A percentile compares a stretch with the other conserved stretches of the same genome.
Evolutionary conservation across 2,888 invertebrate genomes (phyloP).

Genomic region (Drosophila bunnanda): DNA sequence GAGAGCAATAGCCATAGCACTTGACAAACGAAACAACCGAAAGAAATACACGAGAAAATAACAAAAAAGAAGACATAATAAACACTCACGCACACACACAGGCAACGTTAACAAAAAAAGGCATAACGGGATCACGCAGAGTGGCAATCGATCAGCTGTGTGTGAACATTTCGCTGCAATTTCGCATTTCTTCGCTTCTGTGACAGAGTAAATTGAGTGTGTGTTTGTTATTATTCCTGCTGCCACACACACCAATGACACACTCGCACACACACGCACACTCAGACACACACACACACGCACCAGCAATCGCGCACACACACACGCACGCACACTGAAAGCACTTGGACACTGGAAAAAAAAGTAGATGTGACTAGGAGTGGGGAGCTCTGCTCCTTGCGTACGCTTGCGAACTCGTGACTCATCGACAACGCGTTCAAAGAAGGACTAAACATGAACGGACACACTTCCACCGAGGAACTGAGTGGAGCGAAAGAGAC

Average conservation of each 20-base stretch:
- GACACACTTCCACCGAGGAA: slow-evolving; percentile 10
- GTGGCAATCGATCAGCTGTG: slow-evolving; percentile 26
- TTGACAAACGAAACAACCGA: slow-evolving; percentile 24
- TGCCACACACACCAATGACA: slow-evolving; percentile 26
- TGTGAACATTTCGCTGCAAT: slow-evolving; percentile 12
- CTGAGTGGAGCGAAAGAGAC: slow-evolving; percentile 16
- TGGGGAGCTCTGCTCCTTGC: slow-evolving; percentile 38
- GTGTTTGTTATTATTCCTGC: slow-evolving; percentile 46
- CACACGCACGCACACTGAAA: slow-evolving; percentile 24
- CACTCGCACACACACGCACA: slow-evolving; percentile 40
- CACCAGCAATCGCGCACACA: slow-evolving; percentile 12
- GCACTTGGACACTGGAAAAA: slow-evolving; percentile 41
- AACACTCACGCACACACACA: slow-evolving; percentile 5
- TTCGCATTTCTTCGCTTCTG: slow-evolving; percentile 4
- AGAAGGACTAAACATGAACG: slow-evolving; percentile 62
- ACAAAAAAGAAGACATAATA: slow-evolving; percentile 28
- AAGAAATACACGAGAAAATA: slow-evolving; percentile 31
- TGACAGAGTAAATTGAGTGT: slow-evolving; percentile 9
- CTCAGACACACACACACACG: slow-evolving; percentile 30
- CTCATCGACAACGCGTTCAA: slow-evolving; percentile 73
- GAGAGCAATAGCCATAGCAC: slow-evolving; percentile 34
- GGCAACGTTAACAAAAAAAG: slow-evolving; percentile 1
- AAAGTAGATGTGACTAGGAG: slow-evolving; percentile 26
- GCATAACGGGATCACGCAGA: slow-evolving; percentile 23
- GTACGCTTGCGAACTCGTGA: slow-evolving; percentile 59